Base-by-base conservation (phyloP, 2,888 invertebrate species). In the Tenthredo amoena region DNA sequence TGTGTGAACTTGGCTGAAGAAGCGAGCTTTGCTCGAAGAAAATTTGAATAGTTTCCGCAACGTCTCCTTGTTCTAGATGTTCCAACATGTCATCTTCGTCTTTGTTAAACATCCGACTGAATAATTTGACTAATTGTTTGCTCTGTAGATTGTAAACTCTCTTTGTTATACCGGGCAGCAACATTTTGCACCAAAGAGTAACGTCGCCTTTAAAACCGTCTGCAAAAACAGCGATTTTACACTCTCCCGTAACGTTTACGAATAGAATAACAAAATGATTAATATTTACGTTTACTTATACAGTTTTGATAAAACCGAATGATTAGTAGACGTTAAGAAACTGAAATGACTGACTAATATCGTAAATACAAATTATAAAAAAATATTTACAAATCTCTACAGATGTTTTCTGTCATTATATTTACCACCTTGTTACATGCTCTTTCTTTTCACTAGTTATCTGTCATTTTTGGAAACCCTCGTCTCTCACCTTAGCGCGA, bases 61-160 rank as follows among this genome's bases (percentile, higher is more conserved):
- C 96, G 93, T 99, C 99, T 0, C 98, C 98, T 91, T 98, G 96
- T 91, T 98, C 98, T 88, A 99, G 95, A 94, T 98, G 96, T 88
- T 96, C 96, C 10, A 97, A 93, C 98, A 99, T 98, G 74, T 96
- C 96, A 88, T 96, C 96, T 87, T 96, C 96, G 93, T 96, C 96
- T 0, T 95, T 95, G 3, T 94, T 94, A 88, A 99, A 97, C 86
- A 99, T 96, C 93, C 96, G 95, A 74, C 98, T 96, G 92, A 98
- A 99, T 72, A 98, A 93, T 94, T 99, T 99, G 0, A 98, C 94
- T 84, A 99, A 94, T 91, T 98, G 98, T 92, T 98, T 98, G 91
- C 97, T 98, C 94, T 98, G 98, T 79, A 99, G 94, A 94, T 99
- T 99, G 92, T 99, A 99, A 50, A 98, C 96, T 86, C 98, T 95